Evolutionary conservation across 2,113 vertebrate species (phyloP), one percentile per base, ranked within the genome.

Genomic region (Orientallactaga bullata): DNA sequence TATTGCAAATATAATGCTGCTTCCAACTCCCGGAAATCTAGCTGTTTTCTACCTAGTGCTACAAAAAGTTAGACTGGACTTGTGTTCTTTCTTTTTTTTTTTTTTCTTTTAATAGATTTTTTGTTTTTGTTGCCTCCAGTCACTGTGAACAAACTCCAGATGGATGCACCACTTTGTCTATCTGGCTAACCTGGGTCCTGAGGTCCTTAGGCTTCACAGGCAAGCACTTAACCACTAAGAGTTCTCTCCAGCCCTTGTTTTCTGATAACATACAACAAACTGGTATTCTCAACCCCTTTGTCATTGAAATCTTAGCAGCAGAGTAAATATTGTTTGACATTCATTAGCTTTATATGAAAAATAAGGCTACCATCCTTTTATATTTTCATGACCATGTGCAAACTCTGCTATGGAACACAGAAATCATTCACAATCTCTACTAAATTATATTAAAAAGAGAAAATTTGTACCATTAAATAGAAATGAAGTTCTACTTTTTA

Each of bases 281-380:
- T 30, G 4, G 35, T 87, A 73, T 17, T 82, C 79, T 81, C 15
- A 79, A 15, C 78, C 68, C 35, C 24, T 90, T 94, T 15, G 74
- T 7, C 24, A 69, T 1, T 28, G 81, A 78, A 1, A 23, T 0
- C 68, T 73, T 66, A 87, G 39, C 2, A 13, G 95, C 2, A 13
- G 95, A 88, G 5, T 82, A 94, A 83, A 65, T 94, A 66, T 96
- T 72, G 79, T 80, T 42, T 90, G 58, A 84, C 78, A 55, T 93
- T 39, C 80, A 18, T 95, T 76, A 71, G 15, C 15, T 79, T 42
- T 89, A 30, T 42, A 77, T 24, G 58, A 28, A 78, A 21, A 58
- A 39, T 30, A 35, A 18, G 51, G 47, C 26, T 77, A 15, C 23
- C 66, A 28, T 66, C 28, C 28, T 23, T 61, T 87, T 89, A 63